These are phyloP conservation scores for Philereme transversata DNA, from an alignment of 2,888 invertebrate species.

Conservation along the genomic window DNA sequence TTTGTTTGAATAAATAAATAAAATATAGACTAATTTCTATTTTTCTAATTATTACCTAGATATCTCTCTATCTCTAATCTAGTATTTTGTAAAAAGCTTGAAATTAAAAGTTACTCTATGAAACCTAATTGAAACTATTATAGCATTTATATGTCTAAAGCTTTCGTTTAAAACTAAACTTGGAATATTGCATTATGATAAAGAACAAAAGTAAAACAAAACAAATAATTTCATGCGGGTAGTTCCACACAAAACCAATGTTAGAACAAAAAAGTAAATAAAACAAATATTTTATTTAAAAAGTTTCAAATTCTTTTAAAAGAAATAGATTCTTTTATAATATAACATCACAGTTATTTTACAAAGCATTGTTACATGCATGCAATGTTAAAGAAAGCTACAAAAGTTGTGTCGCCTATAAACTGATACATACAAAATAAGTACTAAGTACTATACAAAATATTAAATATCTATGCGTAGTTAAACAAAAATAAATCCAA, in stretches of 20 bases:
- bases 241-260: slow-evolving; percentile 27
- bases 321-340: not conserved
- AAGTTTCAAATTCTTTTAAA: not conserved
- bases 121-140: not conserved
- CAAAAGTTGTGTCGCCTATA: not conserved
- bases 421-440: not conserved
- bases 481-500: too few species aligned
- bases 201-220: slow-evolving; percentile 14
- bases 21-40: not conserved
- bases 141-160: not conserved
- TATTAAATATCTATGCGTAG: too few species aligned
- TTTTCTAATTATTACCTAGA: not conserved
- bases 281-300: slow-evolving; percentile 7
- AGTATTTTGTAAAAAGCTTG: not conserved
- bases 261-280: slow-evolving; percentile 35
- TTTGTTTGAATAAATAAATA: too few species aligned
- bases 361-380: slow-evolving; percentile 12
- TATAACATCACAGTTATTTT: slow-evolving; percentile 2
- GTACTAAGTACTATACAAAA: not conserved
- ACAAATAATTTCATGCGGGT: slow-evolving; percentile 35
- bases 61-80: not conserved
- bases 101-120: not conserved
- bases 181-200: not conserved
- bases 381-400: slow-evolving; percentile 2
- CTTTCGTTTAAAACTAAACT: not conserved